These are phyloP conservation scores for Craniophora ligustri DNA, from an alignment of 2,888 invertebrate species.

Conservation along the genomic window DNA sequence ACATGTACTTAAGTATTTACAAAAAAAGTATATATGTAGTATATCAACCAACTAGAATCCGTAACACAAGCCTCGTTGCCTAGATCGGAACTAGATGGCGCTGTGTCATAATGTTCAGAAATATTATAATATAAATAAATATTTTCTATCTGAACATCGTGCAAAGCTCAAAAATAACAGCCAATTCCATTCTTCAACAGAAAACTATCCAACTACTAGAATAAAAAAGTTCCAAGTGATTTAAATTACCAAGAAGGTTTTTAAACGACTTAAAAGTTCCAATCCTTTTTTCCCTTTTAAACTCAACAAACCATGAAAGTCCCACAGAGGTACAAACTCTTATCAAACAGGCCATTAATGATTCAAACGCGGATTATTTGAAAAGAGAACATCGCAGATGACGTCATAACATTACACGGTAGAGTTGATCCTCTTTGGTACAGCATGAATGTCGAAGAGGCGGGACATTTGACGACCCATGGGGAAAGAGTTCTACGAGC, in stretches of 20 bases:
- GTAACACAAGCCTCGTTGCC: no score
- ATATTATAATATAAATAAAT: no score
- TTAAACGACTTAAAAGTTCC: slow-evolving; percentile 18
- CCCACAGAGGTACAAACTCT: slow-evolving; percentile 13
- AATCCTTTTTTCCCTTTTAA: slow-evolving; percentile 16
- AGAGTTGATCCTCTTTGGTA: slow-evolving; percentile 48
- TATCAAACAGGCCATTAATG: slow-evolving; percentile 39
- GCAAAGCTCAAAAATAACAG: slow-evolving; percentile 5
- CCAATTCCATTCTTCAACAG: slow-evolving; percentile 6
- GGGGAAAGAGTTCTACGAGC: slow-evolving; percentile 23
- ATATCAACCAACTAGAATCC: no score
- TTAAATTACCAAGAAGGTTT: slow-evolving; percentile 23
- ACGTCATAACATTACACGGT: slow-evolving; percentile 51
- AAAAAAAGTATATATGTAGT: no score
- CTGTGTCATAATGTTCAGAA: no score
- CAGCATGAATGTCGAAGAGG: slow-evolving; percentile 40
- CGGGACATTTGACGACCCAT: slow-evolving; percentile 32
- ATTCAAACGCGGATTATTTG: slow-evolving; percentile 42
- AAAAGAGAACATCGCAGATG: slow-evolving; percentile 41
- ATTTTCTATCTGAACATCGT: no score
- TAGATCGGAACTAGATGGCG: no score
- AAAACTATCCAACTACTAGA: slow-evolving; percentile 23
- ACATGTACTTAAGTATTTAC: no score
- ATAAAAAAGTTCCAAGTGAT: slow-evolving; percentile 10
- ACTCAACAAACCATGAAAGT: slow-evolving; percentile 19